Conservation (phyloP, 23 tunicate species). For the Oikopleura vanhoeffeni region DNA sequence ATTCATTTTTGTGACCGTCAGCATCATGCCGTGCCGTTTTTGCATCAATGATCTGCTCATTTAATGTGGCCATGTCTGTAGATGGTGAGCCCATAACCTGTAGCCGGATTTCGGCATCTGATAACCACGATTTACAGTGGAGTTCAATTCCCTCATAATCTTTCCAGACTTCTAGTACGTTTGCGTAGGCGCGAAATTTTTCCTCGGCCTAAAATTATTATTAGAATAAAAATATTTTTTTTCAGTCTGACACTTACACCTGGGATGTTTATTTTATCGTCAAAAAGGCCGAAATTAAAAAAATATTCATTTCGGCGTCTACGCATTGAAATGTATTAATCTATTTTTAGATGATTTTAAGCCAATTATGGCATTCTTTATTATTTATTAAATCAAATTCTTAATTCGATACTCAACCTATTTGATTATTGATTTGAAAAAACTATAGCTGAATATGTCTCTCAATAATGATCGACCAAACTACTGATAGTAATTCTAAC, state of each 20-base stretch:
- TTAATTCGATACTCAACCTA: no score
- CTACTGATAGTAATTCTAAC: not conserved
- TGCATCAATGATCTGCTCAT: conserved; percentile 9
- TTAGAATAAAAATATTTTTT: not conserved
- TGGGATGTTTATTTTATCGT: no score
- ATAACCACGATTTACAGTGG: not conserved
- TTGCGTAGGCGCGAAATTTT: not conserved
- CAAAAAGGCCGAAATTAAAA: no score
- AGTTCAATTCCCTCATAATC: conserved; percentile 9
- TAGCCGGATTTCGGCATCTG: conserved; percentile 4
- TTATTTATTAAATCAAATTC: no score
- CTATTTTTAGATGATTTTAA: no score
- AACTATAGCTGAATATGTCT: not conserved
- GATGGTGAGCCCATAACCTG: not conserved
- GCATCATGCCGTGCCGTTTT: conserved; percentile 14
- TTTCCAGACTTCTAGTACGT: conserved; percentile 14
- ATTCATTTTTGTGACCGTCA: not conserved
- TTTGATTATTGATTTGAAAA: not conserved
- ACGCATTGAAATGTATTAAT: no score
- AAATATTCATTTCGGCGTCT: no score
- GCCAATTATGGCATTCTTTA: no score
- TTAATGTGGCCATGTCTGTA: not conserved
- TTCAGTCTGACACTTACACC: no score
- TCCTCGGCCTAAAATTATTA: not conserved
- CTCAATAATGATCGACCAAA: not conserved